These are phyloP conservation scores for Cichladusa arquata DNA, from an alignment of 2,113 vertebrate genomes.

Conservation along the genomic window DNA sequence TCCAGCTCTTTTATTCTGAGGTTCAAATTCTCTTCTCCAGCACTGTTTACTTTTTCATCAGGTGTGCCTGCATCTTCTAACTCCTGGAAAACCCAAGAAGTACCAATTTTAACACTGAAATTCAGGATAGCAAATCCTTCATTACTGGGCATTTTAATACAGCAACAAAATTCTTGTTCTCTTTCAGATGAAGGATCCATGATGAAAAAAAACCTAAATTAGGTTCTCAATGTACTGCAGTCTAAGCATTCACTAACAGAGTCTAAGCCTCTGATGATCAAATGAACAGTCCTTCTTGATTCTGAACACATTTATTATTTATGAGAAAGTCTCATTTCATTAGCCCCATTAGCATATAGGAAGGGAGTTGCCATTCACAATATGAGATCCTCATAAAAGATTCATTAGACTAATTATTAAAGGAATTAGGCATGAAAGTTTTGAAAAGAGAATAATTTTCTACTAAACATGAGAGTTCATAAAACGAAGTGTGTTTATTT, in stretches of 20 bases:
- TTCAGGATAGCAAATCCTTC: constrained; percentile 35
- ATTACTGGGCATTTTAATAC: constrained; percentile 19
- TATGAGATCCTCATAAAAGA: neutral
- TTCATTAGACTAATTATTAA: neutral
- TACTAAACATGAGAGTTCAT: neutral
- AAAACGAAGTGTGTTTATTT: neutral
- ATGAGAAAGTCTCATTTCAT: constrained; percentile 53
- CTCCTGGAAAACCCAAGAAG: constrained; percentile 65
- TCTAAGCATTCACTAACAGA: neutral
- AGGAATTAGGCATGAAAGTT: neutral
- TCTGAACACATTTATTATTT: constrained; percentile 61
- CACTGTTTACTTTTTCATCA: neutral
- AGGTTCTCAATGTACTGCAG: neutral
- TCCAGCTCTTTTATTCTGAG: constrained; percentile 62
- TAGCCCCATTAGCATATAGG: neutral
- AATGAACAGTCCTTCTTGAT: neutral
- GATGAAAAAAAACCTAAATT: neutral
- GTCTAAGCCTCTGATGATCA: neutral
- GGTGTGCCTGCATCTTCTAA: neutral
- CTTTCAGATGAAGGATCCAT: constrained; percentile 46
- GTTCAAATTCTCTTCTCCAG: neutral
- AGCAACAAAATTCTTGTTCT: constrained; percentile 34
- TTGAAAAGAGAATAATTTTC: neutral
- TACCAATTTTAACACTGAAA: constrained; percentile 57
- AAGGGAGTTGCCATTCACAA: constrained; percentile 1